These are phyloP conservation scores for Wiebesia pumilae DNA, from an alignment of 1,140 invertebrate species.

Conservation along the genomic window DNA sequence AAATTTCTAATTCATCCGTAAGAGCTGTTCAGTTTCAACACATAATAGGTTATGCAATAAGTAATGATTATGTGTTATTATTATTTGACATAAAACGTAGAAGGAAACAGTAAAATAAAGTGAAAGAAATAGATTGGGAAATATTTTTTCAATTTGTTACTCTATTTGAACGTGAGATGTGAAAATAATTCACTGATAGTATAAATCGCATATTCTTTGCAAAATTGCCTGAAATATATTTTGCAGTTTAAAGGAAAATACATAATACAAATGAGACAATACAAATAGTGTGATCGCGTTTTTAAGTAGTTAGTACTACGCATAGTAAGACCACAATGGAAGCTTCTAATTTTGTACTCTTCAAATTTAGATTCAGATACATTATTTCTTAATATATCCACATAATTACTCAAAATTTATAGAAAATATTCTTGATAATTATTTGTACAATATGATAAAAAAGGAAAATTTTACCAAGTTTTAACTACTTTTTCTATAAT, in stretches of 20 bases:
- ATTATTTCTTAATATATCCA: too few relatives aligned
- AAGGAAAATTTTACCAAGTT: too few relatives aligned
- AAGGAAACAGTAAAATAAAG: constrained; percentile 1
- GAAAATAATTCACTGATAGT: not conserved
- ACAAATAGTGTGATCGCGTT: constrained; percentile 8
- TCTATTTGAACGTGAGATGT: not conserved
- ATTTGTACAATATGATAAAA: too few relatives aligned
- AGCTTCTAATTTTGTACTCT: not conserved
- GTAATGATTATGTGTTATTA: constrained; percentile 30
- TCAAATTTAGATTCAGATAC: not conserved
- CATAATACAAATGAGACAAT: constrained; percentile 9
- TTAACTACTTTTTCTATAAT: too few relatives aligned
- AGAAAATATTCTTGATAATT: too few relatives aligned
- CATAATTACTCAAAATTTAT: too few relatives aligned
- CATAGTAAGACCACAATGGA: not conserved
- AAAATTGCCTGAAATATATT: not conserved
- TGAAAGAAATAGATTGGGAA: constrained; percentile 36
- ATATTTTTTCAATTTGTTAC: constrained; percentile 31
- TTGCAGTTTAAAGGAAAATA: not conserved
- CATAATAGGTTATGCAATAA: constrained; percentile 25
- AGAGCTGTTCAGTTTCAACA: constrained; percentile 8
- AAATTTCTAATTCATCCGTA: not conserved
- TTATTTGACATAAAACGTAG: constrained; percentile 15
- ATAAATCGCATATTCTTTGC: not conserved
- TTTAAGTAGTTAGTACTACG: constrained; percentile 42